These are phyloP conservation scores for Apis florea DNA, from an alignment of 1,140 invertebrate species.

Conservation along the genomic window DNA sequence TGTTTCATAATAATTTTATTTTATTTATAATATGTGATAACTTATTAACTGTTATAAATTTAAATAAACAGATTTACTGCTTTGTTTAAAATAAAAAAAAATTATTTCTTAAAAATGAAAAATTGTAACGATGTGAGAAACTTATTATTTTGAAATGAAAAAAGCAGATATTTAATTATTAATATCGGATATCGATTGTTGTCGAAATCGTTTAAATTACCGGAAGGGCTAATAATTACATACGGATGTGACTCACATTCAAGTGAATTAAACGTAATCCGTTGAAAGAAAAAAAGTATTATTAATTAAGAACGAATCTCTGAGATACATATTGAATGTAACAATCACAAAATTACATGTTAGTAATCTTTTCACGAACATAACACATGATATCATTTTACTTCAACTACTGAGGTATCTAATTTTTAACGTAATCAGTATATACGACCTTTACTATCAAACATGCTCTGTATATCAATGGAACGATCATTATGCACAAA, in stretches of 20 bases:
- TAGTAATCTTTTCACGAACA: neutral
- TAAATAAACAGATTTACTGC: neutral
- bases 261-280: conserved; percentile 4
- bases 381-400: conserved; percentile 4
- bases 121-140: neutral
- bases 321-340: neutral
- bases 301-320: conserved; percentile 12
- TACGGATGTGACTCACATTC: conserved; percentile 16
- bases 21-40: neutral
- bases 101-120: neutral
- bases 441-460: conserved; percentile 6
- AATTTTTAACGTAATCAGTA: conserved; percentile 20
- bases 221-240: conserved; percentile 12
- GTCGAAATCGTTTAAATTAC: neutral
- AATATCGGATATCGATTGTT: neutral
- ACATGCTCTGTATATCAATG: neutral
- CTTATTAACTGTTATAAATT: neutral
- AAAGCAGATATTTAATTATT: neutral
- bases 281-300: neutral
- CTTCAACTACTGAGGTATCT: conserved; percentile 1
- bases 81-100: neutral
- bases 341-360: too few relatives aligned
- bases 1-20: neutral
- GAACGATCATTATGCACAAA: too few relatives aligned
- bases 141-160: neutral